These are phyloP conservation scores for Onychomys leucogaster DNA, from an alignment of 2,797 vertebrate genomes.

Conservation along the genomic window DNA sequence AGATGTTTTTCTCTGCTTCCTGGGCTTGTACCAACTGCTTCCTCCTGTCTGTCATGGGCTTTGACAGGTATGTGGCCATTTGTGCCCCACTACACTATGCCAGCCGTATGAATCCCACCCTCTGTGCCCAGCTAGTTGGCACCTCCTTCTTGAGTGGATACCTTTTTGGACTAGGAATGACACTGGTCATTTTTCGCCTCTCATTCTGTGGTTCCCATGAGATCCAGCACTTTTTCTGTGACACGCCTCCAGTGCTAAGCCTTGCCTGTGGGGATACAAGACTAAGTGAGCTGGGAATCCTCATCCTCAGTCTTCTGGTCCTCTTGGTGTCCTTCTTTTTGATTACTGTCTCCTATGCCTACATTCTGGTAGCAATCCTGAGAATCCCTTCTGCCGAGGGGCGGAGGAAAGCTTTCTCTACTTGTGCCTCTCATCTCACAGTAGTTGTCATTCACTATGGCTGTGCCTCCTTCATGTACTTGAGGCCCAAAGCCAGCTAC, in stretches of 20 bases:
- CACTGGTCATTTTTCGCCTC: slow-evolving; percentile 74
- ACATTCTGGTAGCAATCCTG: slow-evolving; percentile 73
- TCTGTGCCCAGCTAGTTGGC: slow-evolving; percentile 66
- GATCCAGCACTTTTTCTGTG: slow-evolving; percentile 83
- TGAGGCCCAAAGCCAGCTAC: slow-evolving; percentile 72
- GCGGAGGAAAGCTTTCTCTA: slow-evolving; percentile 80
- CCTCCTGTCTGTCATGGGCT: slow-evolving; percentile 79
- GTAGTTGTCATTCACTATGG: slow-evolving; percentile 80
- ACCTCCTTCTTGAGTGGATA: slow-evolving; percentile 74
- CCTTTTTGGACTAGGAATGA: slow-evolving; percentile 77
- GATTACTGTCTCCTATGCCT: slow-evolving; percentile 71
- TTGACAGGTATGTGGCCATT: slow-evolving; percentile 79
- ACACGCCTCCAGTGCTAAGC: slow-evolving; percentile 67
- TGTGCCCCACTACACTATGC: slow-evolving; percentile 73
- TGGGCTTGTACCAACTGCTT: slow-evolving; percentile 79
- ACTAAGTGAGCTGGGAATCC: slow-evolving; percentile 72
- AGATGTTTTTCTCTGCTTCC: slow-evolving; percentile 78
- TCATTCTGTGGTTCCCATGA: slow-evolving; percentile 77
- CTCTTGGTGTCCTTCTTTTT: slow-evolving; percentile 73
- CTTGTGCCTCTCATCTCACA: slow-evolving; percentile 76
- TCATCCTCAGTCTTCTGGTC: slow-evolving; percentile 74
- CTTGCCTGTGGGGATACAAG: slow-evolving; percentile 72
- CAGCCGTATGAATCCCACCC: slow-evolving; percentile 49
- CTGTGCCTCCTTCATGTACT: slow-evolving; percentile 81
- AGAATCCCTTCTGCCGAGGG: slow-evolving; percentile 71